Evolutionary conservation across 2,113 vertebrate genomes (phyloP).

Genomic region (Ochotona princeps): DNA sequence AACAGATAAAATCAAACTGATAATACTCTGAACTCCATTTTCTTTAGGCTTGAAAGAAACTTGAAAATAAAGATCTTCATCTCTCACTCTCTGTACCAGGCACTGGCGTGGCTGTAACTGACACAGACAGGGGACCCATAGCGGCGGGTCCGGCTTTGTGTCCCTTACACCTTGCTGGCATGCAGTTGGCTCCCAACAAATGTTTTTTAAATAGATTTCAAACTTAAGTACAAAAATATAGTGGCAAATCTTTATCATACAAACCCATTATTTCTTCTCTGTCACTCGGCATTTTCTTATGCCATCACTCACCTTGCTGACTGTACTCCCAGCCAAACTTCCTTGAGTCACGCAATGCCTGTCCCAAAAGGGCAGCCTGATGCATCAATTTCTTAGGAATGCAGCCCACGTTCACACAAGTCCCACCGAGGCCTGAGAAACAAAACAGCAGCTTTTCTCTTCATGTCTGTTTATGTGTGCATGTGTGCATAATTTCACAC

Average conservation of each 20-base stretch:
- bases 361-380: slow-evolving; percentile 93
- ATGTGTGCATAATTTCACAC: rapidly evolving
- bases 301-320: slow-evolving; percentile 88
- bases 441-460: neutral
- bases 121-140: neutral
- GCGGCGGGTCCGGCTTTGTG: neutral
- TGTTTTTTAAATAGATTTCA: neutral
- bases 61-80: neutral
- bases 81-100: neutral
- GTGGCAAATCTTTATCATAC: neutral
- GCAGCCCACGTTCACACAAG: slow-evolving; percentile 97
- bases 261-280: neutral
- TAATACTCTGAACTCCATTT: neutral
- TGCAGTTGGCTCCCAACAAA: neutral
- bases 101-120: neutral
- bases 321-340: slow-evolving; percentile 95
- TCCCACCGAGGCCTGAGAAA: slow-evolving; percentile 94
- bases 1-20: neutral
- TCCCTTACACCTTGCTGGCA: neutral
- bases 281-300: no score
- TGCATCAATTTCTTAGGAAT: slow-evolving; percentile 99
- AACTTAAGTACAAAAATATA: neutral
- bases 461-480: neutral
- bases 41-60: neutral
- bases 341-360: slow-evolving; percentile 91